Evolutionary conservation across 2,888 invertebrate genomes (phyloP).

Genomic region (Tinea semifulvella): DNA sequence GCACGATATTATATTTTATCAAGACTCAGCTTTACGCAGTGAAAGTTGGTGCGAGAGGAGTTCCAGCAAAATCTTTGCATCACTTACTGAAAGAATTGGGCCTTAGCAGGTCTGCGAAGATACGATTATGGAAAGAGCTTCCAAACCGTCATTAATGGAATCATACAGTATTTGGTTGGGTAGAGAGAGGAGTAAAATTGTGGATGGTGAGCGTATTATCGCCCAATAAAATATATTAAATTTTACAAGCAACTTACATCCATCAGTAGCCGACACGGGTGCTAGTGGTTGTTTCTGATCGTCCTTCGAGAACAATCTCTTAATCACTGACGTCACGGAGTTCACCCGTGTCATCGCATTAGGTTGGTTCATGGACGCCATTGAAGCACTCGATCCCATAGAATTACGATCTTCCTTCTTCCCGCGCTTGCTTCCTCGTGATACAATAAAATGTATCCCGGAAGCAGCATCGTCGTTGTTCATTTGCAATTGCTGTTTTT

Average conservation of each 20-base stretch:
- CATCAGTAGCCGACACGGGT: constrained; percentile 53
- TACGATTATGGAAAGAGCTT: too few species aligned
- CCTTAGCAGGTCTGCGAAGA: too few species aligned
- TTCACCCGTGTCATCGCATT: constrained; percentile 75
- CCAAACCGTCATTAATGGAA: too few species aligned
- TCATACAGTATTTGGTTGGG: too few species aligned
- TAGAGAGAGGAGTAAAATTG: too few species aligned
- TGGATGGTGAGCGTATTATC: too few species aligned
- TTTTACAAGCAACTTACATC: constrained; percentile 39
- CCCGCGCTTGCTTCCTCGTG: constrained; percentile 52
- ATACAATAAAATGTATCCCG: constrained; percentile 77
- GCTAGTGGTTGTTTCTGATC: constrained; percentile 53
- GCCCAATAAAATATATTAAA: too few species aligned
- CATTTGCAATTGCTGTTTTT: constrained; percentile 58
- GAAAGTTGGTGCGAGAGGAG: too few species aligned
- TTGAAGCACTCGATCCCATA: constrained; percentile 56
- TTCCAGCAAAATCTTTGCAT: too few species aligned
- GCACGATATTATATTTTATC: too few species aligned
- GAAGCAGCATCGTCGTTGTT: constrained; percentile 75
- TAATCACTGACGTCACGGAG: constrained; percentile 81
- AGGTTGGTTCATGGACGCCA: constrained; percentile 71
- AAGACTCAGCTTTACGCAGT: too few species aligned
- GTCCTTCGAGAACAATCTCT: constrained; percentile 80
- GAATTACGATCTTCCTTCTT: constrained; percentile 53
- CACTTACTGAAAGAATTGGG: too few species aligned